These are phyloP conservation scores for Corythaeola cristata DNA, from an alignment of 2,113 vertebrate genomes.

Conservation along the genomic window DNA sequence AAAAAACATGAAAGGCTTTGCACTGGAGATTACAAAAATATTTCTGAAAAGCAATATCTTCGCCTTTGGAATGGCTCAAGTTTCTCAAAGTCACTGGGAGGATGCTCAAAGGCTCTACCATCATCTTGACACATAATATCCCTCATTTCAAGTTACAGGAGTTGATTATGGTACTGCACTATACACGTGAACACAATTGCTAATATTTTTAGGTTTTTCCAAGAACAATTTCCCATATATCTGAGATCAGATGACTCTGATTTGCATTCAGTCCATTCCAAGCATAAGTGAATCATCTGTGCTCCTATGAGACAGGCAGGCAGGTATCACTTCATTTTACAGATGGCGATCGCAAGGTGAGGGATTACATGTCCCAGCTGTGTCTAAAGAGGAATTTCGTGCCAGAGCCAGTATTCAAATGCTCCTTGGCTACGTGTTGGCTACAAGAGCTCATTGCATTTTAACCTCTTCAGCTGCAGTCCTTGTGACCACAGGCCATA, in stretches of 20 bases:
- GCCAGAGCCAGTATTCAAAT: background rate
- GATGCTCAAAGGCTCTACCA: background rate
- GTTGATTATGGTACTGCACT: background rate
- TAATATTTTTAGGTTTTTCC: background rate
- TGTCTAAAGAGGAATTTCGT: background rate
- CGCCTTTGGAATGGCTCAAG: background rate
- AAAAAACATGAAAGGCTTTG: background rate
- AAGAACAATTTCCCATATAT: background rate
- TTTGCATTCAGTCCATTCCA: background rate
- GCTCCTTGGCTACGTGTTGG: background rate
- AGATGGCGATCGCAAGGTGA: fast-evolving
- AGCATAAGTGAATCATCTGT: background rate
- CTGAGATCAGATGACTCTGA: background rate
- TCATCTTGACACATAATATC: background rate
- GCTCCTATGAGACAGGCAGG: background rate
- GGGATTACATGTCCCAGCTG: background rate
- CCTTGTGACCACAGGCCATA: background rate
- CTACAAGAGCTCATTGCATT: background rate
- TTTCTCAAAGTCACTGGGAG: background rate
- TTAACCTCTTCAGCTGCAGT: background rate
- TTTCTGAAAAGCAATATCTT: background rate
- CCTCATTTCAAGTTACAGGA: background rate
- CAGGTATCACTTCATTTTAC: background rate
- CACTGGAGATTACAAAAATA: background rate
- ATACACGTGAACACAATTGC: background rate